phyloP scores from a whole-genome alignment of 2,113 vertebrate species.

The Excalfactoria chinensis region DNA sequence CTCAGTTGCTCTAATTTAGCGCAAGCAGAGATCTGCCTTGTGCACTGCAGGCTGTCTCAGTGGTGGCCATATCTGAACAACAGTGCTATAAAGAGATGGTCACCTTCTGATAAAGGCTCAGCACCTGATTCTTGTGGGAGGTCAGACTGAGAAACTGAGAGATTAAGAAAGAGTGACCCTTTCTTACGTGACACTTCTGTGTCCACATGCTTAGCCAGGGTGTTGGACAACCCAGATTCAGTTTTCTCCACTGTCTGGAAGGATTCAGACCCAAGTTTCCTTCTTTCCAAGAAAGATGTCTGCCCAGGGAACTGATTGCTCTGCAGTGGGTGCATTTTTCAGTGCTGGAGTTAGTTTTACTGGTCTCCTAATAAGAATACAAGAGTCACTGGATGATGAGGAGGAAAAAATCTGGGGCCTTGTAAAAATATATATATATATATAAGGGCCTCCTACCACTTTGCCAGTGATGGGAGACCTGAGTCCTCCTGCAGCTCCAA shows the following conservation, averaged over 20 bases:
- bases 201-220: neutral
- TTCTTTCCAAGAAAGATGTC: neutral
- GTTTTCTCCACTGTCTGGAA: neutral
- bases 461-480: constrained; percentile 9
- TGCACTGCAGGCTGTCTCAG: neutral
- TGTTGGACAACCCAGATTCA: accelerated
- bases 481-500: neutral
- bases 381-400: neutral
- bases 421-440: neutral
- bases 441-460: neutral
- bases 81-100: accelerated
- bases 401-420: neutral
- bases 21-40: neutral
- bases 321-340: neutral
- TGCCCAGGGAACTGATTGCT: neutral
- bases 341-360: neutral
- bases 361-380: neutral
- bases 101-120: neutral
- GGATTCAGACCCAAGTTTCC: neutral
- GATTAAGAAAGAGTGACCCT: neutral
- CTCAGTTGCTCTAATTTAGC: constrained; percentile 49
- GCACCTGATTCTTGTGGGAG: neutral
- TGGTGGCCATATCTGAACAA: neutral
- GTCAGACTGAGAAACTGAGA: neutral
- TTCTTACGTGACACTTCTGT: neutral